phyloP scores from a whole-genome alignment of 2,888 invertebrate species.

The Ophion ventricosus region DNA sequence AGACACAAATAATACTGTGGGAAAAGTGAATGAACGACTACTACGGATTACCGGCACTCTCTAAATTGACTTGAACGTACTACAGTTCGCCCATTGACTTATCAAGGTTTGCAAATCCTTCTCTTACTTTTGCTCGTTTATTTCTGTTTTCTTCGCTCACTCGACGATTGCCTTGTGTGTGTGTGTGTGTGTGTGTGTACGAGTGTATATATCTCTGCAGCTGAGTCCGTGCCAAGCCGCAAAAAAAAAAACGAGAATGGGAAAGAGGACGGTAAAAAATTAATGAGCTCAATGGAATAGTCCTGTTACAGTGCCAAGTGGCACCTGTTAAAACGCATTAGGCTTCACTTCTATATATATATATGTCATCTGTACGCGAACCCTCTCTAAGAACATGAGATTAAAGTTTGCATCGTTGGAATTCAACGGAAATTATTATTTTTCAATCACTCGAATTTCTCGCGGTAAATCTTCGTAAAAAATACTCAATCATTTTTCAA shows the following conservation, averaged over 20 bases:
- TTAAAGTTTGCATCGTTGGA: background rate
- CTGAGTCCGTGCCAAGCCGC: constrained; percentile 33
- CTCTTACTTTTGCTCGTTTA: constrained; percentile 46
- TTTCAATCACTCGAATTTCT: too few species aligned
- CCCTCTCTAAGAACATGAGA: background rate
- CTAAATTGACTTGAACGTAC: constrained; percentile 38
- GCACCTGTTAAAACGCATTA: constrained; percentile 52
- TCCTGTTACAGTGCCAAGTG: constrained; percentile 51
- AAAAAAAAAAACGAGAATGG: constrained; percentile 12
- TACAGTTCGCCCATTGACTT: constrained; percentile 32
- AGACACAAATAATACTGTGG: too few species aligned
- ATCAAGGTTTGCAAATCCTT: constrained; percentile 42
- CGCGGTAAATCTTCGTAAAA: too few species aligned
- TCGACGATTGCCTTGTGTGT: background rate
- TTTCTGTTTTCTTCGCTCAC: constrained; percentile 31
- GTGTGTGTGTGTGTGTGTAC: background rate
- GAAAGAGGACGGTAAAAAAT: constrained; percentile 42
- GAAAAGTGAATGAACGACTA: constrained; percentile 47
- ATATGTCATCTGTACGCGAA: background rate
- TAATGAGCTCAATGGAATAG: constrained; percentile 36
- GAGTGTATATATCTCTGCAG: background rate
- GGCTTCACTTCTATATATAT: background rate
- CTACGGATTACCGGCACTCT: constrained; percentile 32
- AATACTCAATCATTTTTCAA: too few species aligned
- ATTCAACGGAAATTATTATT: too few species aligned